A percentile compares a stretch with the other conserved stretches of the same genome.
Conservation (phyloP, 2,888 invertebrate genomes). For the Herminia tarsipennalis region DNA sequence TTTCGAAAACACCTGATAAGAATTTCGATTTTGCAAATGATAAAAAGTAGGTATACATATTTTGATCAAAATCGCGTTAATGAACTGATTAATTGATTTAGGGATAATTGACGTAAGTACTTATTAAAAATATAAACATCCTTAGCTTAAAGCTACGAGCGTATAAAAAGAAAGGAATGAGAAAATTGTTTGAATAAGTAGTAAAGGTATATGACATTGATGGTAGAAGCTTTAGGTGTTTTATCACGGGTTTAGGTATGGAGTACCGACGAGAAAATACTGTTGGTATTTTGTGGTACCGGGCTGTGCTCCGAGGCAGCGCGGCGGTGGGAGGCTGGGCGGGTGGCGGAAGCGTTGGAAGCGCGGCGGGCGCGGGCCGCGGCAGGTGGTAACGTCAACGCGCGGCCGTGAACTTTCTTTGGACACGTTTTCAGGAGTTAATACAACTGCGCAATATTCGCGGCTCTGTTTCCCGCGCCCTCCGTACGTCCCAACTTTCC, state of each 20-base stretch:
- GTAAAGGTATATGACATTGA: too few species aligned
- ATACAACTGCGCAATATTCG: constrained; percentile 78
- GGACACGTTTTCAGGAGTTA: constrained; percentile 84
- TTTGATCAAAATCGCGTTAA: too few species aligned
- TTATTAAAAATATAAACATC: neutral
- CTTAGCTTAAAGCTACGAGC: neutral
- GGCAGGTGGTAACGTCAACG: constrained; percentile 80
- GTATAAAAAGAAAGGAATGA: neutral
- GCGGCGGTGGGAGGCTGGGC: constrained; percentile 53
- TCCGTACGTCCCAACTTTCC: constrained; percentile 38
- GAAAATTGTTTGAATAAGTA: too few species aligned
- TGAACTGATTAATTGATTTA: too few species aligned
- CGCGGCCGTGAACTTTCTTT: constrained; percentile 86
- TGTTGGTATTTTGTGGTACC: too few species aligned
- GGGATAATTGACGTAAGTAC: too few species aligned
- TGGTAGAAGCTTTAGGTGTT: too few species aligned
- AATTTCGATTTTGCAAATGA: too few species aligned
- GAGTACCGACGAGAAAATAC: too few species aligned
- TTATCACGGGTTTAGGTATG: too few species aligned
- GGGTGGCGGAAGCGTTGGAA: constrained; percentile 50
- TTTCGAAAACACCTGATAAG: neutral
- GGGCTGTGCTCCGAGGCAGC: too few species aligned
- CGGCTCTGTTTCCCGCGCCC: constrained; percentile 69
- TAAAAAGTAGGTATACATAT: too few species aligned
- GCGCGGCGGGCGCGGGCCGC: constrained; percentile 53